phyloP scores from a whole-genome alignment of 2,797 vertebrate genomes.

The Fundulus diaphanus region DNA sequence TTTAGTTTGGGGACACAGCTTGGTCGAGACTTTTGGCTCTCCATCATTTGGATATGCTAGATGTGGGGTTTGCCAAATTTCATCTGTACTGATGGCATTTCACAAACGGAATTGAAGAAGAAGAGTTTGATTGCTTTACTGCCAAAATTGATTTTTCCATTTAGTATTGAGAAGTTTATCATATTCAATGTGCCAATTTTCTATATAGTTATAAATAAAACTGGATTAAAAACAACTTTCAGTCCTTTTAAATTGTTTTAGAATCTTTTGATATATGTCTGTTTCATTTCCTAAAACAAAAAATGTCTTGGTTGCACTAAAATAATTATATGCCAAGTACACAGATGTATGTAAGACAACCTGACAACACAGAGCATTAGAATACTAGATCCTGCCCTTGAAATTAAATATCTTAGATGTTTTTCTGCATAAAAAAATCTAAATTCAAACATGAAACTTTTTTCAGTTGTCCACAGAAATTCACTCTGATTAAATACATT shows the following conservation, averaged over 20 bases:
- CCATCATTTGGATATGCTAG: neutral
- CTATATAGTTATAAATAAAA: neutral
- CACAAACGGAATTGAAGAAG: neutral
- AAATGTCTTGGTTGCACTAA: neutral
- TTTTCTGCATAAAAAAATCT: no score
- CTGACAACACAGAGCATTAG: neutral
- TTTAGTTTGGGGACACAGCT: neutral
- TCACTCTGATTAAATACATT: no score
- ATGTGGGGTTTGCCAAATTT: neutral
- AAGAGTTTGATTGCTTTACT: neutral
- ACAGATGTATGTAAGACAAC: neutral
- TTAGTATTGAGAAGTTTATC: neutral
- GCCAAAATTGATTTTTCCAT: neutral
- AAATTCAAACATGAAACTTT: no score
- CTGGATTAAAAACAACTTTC: no score
- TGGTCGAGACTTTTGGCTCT: neutral
- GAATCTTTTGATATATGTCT: neutral
- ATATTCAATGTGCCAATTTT: neutral
- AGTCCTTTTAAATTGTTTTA: no score
- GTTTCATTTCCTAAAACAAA: neutral
- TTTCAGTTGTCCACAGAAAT: no score
- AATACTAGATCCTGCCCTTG: no score
- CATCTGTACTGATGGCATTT: neutral
- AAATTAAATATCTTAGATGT: no score
- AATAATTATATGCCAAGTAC: neutral